Evolutionary conservation across 2,888 invertebrate species (phyloP), one percentile per base, ranked within the genome.

Genomic region (Leptinotarsa peninsularis): DNA sequence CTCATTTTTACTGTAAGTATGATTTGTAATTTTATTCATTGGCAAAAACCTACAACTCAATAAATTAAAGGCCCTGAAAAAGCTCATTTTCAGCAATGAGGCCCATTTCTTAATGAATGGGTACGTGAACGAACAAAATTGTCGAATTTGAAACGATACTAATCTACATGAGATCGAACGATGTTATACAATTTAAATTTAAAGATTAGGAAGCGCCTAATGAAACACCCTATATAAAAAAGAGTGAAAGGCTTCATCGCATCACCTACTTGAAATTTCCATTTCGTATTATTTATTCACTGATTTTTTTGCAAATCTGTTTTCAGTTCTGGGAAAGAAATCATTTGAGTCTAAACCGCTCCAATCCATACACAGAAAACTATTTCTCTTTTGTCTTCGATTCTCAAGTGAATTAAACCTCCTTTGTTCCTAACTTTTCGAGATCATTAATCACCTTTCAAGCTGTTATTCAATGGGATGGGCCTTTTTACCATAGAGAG

Each of bases 381-480:
- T 71, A 67, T 56, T 60, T 67, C 60, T 75, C 71, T 71, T 66
- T 49, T 66, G 63, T 71, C 33, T 66, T 74, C 71, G 63, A 71
- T 67, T 71, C 58, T 49, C 67, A 58, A 71, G 10, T 67, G 63
- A 71, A 78, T 74, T 71, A 72, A 52, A 70, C 74, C 74, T 74
- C 71, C 74, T 78, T 78, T 78, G 78, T 78, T 78, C 76, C 54
- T 58, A 68, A 50, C 50, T 23, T 71, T 74, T 72, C 56, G 68
- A 67, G 70, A 67, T 72, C 78, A 78, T 78, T 78, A 78, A 78
- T 77, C 77, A 78, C 77, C 74, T 73, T 72, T 77, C 77, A 77
- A 75, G 76, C 75, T 73, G 78, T 75, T 76, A 73, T 76, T 78
- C 77, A 77, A 76, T 79, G 79, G 77, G 79, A 77, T 76, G 75